Evolutionary conservation across 2,113 vertebrate species (phyloP).

Genomic region (Egretta garzetta): DNA sequence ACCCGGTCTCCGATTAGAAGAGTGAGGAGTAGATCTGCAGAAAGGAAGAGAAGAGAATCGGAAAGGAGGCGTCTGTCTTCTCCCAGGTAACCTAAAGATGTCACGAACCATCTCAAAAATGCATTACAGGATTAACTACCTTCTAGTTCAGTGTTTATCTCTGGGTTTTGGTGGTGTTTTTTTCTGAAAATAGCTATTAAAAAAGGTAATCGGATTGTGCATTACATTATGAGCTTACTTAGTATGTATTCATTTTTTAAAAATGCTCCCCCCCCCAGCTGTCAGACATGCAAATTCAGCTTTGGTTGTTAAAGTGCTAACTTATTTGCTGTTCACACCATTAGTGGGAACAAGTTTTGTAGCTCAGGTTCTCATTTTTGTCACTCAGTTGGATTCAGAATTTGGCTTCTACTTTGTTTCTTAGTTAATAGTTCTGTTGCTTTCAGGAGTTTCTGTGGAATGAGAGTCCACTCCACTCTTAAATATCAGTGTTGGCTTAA

Average conservation of each 20-base stretch:
- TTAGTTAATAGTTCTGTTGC: neutral
- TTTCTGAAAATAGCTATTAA: neutral
- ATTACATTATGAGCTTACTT: neutral
- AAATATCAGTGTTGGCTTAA: neutral
- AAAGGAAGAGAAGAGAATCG: constrained; percentile 85
- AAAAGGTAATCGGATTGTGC: neutral
- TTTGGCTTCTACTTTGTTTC: neutral
- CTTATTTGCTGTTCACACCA: neutral
- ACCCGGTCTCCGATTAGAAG: constrained; percentile 84
- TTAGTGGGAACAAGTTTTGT: neutral
- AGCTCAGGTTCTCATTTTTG: neutral
- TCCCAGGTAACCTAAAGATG: constrained; percentile 77
- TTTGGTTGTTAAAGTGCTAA: neutral
- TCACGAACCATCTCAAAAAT: neutral
- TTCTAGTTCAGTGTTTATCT: neutral
- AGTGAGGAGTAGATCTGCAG: constrained; percentile 88
- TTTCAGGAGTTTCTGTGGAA: neutral
- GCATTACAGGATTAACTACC: accelerated
- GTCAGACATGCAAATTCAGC: neutral
- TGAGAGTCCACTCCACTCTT: neutral
- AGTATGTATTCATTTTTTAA: neutral
- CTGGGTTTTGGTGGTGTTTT: neutral
- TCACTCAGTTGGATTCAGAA: neutral
- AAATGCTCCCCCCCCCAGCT: neutral
- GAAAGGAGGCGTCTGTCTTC: constrained; percentile 89